These are phyloP conservation scores for Druon quercuslanigerum DNA, from an alignment of 1,140 invertebrate species.

Conservation along the genomic window DNA sequence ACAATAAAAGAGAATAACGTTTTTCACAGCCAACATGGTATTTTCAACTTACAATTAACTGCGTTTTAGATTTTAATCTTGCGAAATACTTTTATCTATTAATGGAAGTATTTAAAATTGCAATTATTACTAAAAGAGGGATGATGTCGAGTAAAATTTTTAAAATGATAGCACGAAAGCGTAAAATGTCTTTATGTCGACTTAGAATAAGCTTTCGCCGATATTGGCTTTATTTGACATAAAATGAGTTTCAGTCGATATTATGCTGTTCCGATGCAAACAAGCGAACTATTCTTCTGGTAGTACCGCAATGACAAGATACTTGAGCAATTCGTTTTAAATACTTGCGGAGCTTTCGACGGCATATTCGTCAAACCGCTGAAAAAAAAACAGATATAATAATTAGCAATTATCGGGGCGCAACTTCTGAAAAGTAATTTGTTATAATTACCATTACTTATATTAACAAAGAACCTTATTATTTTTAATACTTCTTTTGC, in stretches of 20 bases:
- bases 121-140: conserved; percentile 20
- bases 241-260: conserved; percentile 36
- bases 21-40: conserved; percentile 58
- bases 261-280: conserved; percentile 70
- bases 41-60: conserved; percentile 52
- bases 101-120: conserved; percentile 34
- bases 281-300: conserved; percentile 68
- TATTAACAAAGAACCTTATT: no score
- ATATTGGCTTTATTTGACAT: no score
- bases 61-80: conserved; percentile 44
- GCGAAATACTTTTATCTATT: conserved; percentile 39
- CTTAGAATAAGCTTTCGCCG: not conserved
- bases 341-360: conserved; percentile 62
- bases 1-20: conserved; percentile 46
- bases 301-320: conserved; percentile 71
- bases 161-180: conserved; percentile 12
- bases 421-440: no score
- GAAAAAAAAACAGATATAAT: conserved; percentile 57
- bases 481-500: no score
- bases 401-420: not conserved
- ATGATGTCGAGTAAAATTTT: conserved; percentile 23
- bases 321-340: conserved; percentile 69
- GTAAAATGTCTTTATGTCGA: conserved; percentile 20
- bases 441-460: no score
- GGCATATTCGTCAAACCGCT: conserved; percentile 60